Percentiles rank a stretch among this genome's conserved stretches.
phyloP scores from a whole-genome alignment of 2,888 invertebrate genomes.

The Eucera pruinosa region DNA sequence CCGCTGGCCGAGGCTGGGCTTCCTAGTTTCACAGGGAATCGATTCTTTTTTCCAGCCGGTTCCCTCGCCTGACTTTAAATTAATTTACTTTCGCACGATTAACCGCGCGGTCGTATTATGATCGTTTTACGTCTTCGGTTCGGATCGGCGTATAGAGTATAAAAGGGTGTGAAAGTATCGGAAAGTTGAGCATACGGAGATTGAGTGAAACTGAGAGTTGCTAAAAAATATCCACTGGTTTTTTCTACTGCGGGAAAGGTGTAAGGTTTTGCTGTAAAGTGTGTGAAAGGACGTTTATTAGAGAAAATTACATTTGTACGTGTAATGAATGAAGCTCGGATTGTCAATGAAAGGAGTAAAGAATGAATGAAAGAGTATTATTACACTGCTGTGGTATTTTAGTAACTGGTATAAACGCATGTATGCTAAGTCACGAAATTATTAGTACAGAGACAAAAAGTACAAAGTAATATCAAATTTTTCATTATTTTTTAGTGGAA shows the following conservation, averaged over 20 bases:
- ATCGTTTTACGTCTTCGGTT: background rate
- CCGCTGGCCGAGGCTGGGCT: slow-evolving; percentile 63
- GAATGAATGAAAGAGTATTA: no score
- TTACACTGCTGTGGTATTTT: no score
- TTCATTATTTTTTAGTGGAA: no score
- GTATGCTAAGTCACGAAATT: no score
- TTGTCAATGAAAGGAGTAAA: background rate
- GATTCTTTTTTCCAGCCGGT: slow-evolving; percentile 9
- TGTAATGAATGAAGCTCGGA: background rate
- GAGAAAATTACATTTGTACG: background rate
- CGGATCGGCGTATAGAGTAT: background rate
- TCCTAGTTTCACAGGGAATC: slow-evolving; percentile 45
- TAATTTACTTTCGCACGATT: slow-evolving; percentile 48
- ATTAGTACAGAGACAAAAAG: no score
- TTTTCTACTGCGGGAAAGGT: slow-evolving; percentile 2
- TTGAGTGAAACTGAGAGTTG: slow-evolving; percentile 4
- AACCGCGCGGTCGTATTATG: background rate
- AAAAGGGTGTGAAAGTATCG: slow-evolving; percentile 6
- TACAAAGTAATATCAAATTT: no score
- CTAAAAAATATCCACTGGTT: background rate
- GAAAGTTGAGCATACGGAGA: background rate
- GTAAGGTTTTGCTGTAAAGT: background rate
- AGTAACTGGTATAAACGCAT: no score
- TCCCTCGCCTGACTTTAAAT: slow-evolving; percentile 21
- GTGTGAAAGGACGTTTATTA: background rate